Percentiles rank a stretch among this genome's conserved stretches.
Evolutionary conservation across 2,888 invertebrate species (phyloP).

Genomic region (Suillia variegata): DNA sequence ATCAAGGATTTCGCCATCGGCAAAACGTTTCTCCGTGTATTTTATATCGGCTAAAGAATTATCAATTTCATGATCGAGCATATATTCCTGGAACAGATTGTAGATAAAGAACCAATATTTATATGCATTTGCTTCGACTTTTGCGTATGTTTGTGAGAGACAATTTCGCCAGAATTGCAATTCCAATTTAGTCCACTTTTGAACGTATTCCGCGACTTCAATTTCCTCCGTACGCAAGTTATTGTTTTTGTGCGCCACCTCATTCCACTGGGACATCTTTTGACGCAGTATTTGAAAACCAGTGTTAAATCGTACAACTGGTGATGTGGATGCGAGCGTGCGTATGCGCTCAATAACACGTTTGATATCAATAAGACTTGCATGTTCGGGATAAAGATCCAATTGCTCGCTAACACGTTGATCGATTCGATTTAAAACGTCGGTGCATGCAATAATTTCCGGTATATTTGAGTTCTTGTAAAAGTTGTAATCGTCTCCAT

Average conservation of each 20-base stretch:
- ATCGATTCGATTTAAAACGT: constrained; percentile 71
- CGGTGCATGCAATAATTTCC: constrained; percentile 75
- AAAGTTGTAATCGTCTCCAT: constrained; percentile 66
- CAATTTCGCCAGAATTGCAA: constrained; percentile 86
- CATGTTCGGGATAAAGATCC: constrained; percentile 88
- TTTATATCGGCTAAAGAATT: constrained; percentile 43
- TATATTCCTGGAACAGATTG: constrained; percentile 70
- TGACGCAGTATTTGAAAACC: constrained; percentile 88
- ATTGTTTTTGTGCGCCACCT: constrained; percentile 85
- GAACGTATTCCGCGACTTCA: constrained; percentile 78
- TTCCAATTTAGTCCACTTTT: constrained; percentile 90
- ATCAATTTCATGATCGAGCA: constrained; percentile 53
- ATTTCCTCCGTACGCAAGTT: constrained; percentile 77
- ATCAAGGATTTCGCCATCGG: constrained; percentile 40
- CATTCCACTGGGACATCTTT: constrained; percentile 90
- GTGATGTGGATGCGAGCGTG: constrained; percentile 77
- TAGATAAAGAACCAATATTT: constrained; percentile 94
- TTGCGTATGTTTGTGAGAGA: constrained; percentile 71
- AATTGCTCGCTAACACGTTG: constrained; percentile 69
- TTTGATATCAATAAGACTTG: constrained; percentile 76
- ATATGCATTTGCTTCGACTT: constrained; percentile 70
- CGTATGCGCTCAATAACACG: constrained; percentile 66
- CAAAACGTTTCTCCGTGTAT: constrained; percentile 47
- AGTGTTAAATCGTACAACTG: constrained; percentile 85
- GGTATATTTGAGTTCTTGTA: constrained; percentile 83